Conservation (phyloP, 2,113 vertebrate genomes). For the Spilogale gracilis region DNA sequence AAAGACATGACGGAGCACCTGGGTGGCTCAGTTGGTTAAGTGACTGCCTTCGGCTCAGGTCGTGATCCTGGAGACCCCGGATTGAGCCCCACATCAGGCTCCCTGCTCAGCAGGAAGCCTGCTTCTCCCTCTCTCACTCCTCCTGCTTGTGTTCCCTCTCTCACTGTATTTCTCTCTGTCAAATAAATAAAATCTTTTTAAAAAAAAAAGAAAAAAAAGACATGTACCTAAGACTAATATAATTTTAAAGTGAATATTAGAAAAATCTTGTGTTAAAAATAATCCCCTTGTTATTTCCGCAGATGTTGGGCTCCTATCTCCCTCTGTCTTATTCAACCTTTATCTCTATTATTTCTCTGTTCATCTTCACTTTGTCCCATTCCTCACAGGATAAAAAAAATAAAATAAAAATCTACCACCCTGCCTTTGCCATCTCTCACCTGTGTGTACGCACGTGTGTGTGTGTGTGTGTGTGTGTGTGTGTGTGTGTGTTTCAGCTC, state of each 20-base stretch:
- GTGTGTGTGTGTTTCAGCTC: not conserved
- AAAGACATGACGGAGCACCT: no score
- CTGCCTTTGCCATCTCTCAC: not conserved
- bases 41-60: no score
- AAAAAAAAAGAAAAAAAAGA: not conserved
- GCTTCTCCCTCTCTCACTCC: no score
- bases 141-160: no score
- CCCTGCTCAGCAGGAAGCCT: no score
- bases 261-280: not conserved
- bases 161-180: no score
- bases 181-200: no score
- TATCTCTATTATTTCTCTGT: not conserved
- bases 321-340: not conserved
- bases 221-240: not conserved
- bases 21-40: no score
- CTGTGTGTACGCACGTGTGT: not conserved
- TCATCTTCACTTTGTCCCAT: not conserved
- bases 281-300: not conserved
- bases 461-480: not conserved
- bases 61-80: no score
- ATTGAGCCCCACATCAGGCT: no score
- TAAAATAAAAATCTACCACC: not conserved
- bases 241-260: not conserved
- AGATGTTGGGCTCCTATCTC: not conserved
- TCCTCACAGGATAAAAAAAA: not conserved